Evolutionary conservation across 2,888 invertebrate species (phyloP), one percentile per base, ranked within the genome.

Genomic region (Erynnis tages): DNA sequence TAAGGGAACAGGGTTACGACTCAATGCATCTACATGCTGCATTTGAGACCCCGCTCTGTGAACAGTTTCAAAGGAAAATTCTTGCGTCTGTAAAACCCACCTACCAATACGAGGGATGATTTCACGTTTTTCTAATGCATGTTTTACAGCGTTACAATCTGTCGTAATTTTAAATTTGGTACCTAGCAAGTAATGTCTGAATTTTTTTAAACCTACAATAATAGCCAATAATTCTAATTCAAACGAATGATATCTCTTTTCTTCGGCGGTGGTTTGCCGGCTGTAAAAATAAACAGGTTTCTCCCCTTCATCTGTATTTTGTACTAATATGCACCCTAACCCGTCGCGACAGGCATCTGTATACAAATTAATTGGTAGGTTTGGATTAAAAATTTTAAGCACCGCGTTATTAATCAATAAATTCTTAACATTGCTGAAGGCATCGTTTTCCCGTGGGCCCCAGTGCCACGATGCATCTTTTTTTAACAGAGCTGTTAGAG

Each of bases 191-290:
- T 53, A 54, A 25, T 53, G 50, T 0, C 56, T 25, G 38, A 54
- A 57, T 10, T 53, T 57, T 48, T 53, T 48, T 11, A 57, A 44
- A 3, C 50, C 47, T 4, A 45, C 41, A 1, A 41, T 25, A 19
- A 55, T 29, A 6, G 53, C 44, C 10, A 45, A 34, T 3, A 35
- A 10, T n/a, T 45, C 45, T n/a, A 45, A 25, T 60, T 84, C 78
- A 14, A 73, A 69, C 0, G 69, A 69, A 10, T 70, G 68, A 49
- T 74, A 79, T 13, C 62, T 66, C 6, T 60, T 53, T 60, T 81
- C 77, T 0, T 69, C 63, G 0, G 53, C 57, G 0, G 68, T 69
- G 0, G 77, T 69, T 47, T 69, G 68, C 21, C 72, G 54, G 41
- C 73, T 76, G 38, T 61, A 71, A 47, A 50, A 66, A 65, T 77